These are phyloP conservation scores for Sylvilagus floridanus DNA, from an alignment of 2,797 vertebrate genomes.

Conservation along the genomic window DNA sequence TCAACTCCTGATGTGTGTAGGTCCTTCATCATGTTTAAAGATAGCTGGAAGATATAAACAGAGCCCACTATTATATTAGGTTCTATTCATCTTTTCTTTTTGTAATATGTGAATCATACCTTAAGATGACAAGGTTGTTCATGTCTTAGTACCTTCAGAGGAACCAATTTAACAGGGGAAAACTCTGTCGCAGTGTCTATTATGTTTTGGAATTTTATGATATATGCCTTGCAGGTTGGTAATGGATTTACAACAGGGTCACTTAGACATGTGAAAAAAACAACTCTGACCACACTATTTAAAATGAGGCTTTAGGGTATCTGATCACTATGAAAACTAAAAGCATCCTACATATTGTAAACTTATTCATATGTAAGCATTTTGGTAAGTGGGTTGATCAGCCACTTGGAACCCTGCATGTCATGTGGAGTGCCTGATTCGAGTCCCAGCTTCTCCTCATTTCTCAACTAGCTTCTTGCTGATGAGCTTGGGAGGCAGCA, in stretches of 20 bases:
- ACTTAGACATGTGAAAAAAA: not conserved
- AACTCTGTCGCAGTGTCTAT: not conserved
- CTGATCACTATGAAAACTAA: not conserved
- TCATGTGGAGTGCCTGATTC: no score
- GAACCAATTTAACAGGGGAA: not conserved
- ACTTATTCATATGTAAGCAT: no score
- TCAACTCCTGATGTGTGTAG: not conserved
- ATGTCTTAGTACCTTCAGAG: not conserved
- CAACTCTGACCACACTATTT: not conserved
- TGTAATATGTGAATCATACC: not conserved
- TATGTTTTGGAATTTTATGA: not conserved
- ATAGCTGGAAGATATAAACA: not conserved
- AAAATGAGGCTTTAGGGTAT: not conserved
- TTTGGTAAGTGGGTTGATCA: no score
- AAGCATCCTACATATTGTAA: not conserved
- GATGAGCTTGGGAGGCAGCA: no score
- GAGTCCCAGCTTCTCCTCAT: no score
- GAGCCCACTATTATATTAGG: not conserved
- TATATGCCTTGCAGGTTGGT: not conserved
- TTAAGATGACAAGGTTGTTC: conserved; percentile 7
- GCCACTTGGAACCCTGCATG: no score
- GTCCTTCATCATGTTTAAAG: conserved; percentile 20
- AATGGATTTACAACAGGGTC: not conserved
- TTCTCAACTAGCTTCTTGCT: no score
- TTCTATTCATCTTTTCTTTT: not conserved